phyloP scores from a whole-genome alignment of 1,140 invertebrate species.

The Condylostylus longicornis region DNA sequence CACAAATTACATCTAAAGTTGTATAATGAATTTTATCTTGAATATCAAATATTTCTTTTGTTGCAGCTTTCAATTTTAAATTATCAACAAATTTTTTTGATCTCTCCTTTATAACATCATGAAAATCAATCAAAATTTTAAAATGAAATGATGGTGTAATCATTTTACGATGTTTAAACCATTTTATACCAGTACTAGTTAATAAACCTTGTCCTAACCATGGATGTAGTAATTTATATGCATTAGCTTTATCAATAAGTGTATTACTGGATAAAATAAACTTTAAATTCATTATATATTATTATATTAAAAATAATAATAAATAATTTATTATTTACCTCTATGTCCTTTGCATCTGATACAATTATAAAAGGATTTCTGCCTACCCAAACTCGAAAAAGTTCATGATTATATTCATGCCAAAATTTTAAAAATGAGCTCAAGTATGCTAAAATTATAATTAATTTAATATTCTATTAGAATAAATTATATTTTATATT shows the following conservation, averaged over 20 bases:
- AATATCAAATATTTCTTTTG: too few species aligned
- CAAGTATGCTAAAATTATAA: too few species aligned
- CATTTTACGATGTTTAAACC: constrained; percentile 22
- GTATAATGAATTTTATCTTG: constrained; percentile 30
- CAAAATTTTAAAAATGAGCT: constrained; percentile 15
- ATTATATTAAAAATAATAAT: too few species aligned
- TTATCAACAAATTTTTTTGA: constrained; percentile 47
- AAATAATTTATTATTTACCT: constrained; percentile 13
- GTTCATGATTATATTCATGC: constrained; percentile 11
- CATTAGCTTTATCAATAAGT: constrained; percentile 19
- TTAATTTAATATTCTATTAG: too few species aligned
- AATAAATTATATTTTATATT: too few species aligned
- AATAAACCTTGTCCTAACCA: constrained; percentile 54
- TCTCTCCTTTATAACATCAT: constrained; percentile 61
- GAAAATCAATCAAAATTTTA: constrained; percentile 58
- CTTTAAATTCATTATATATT: constrained; percentile 6
- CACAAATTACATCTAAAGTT: constrained; percentile 35
- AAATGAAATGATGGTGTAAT: constrained; percentile 73
- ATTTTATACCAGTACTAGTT: constrained; percentile 32
- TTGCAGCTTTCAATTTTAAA: constrained; percentile 34
- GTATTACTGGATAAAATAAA: constrained; percentile 17
- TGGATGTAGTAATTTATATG: constrained; percentile 29
- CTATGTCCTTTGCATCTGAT: constrained; percentile 18
- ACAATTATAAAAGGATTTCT: constrained; percentile 17
- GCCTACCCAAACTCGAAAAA: constrained; percentile 20